These are phyloP conservation scores for Embidobia sp. DNA, from an alignment of 2,888 invertebrate species.

Conservation along the genomic window DNA sequence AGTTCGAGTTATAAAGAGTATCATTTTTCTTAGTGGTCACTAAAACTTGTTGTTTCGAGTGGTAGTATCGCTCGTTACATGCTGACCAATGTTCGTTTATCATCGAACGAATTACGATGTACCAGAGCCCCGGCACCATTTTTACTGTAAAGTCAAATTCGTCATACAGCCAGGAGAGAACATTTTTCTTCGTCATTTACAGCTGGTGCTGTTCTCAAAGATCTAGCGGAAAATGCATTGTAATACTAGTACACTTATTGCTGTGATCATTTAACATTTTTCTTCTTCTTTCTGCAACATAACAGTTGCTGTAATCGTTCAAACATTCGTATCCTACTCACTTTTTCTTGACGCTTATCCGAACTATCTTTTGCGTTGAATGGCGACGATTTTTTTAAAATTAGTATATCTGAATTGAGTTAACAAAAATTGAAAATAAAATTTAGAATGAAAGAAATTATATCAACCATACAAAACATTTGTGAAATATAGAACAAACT, in stretches of 20 bases:
- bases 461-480: no score
- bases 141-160: conserved; percentile 61
- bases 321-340: conserved; percentile 51
- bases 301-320: conserved; percentile 60
- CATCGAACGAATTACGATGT: conserved; percentile 27
- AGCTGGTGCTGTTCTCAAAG: conserved; percentile 58
- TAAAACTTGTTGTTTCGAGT: conserved; percentile 8
- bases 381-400: neutral
- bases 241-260: conserved; percentile 64
- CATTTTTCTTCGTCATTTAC: conserved; percentile 62
- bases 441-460: no score
- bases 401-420: neutral
- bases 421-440: no score
- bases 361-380: conserved; percentile 23
- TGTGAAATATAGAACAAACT: no score
- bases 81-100: conserved; percentile 36
- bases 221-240: conserved; percentile 59
- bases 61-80: conserved; percentile 17
- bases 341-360: conserved; percentile 24
- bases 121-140: conserved; percentile 22
- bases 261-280: conserved; percentile 64
- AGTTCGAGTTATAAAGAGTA: conserved; percentile 13
- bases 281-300: conserved; percentile 51
- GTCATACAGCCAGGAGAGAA: conserved; percentile 34
- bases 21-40: conserved; percentile 20